These are phyloP conservation scores for Lepus americanus DNA, from an alignment of 2,113 vertebrate genomes.

Conservation along the genomic window DNA sequence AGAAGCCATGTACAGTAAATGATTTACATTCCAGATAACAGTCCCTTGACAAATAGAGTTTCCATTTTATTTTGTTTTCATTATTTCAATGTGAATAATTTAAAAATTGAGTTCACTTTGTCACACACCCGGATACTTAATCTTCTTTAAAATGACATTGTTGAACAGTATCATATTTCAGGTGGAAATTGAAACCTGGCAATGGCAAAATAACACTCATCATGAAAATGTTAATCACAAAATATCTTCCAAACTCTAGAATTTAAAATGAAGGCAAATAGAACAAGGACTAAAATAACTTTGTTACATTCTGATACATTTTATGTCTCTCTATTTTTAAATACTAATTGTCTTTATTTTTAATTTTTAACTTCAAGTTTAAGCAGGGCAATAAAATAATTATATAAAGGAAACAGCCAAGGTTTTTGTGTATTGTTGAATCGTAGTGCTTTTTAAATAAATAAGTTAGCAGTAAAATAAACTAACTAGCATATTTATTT, in stretches of 20 bases:
- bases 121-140: conserved; percentile 64
- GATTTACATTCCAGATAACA: conserved; percentile 37
- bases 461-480: neutral
- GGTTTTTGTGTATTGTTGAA: neutral
- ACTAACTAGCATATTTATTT: neutral
- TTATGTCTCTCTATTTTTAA: conserved; percentile 59
- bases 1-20: neutral
- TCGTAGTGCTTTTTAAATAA: neutral
- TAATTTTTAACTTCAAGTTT: neutral
- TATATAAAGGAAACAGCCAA: neutral
- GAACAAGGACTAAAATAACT: conserved; percentile 49
- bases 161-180: conserved; percentile 73
- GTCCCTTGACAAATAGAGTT: neutral
- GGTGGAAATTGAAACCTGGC: neutral
- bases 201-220: conserved; percentile 74
- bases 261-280: conserved; percentile 77
- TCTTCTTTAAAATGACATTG: conserved; percentile 70
- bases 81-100: conserved; percentile 64
- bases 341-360: neutral
- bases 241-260: conserved; percentile 56
- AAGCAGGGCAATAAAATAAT: neutral
- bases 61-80: conserved; percentile 67
- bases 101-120: conserved; percentile 70
- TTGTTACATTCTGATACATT: conserved; percentile 66
- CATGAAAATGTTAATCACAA: conserved; percentile 76